Percentiles rank a stretch among this genome's conserved stretches.
Conservation (phyloP, 2,113 vertebrate genomes). For the Gyps fulvus region DNA sequence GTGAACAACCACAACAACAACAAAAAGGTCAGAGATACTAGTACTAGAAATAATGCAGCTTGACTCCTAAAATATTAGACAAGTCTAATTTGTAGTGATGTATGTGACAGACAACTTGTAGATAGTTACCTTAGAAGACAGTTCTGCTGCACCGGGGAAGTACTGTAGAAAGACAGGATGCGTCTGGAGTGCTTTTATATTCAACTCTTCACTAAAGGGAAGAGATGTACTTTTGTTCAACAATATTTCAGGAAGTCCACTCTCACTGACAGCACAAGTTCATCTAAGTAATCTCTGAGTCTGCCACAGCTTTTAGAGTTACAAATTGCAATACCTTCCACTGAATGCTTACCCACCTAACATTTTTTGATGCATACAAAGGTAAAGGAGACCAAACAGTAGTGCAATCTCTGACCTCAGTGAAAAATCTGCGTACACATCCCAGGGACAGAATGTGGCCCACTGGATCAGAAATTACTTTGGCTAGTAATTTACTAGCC, state of each 20-base stretch:
- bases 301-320: background rate
- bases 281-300: background rate
- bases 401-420: background rate
- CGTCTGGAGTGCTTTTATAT: constrained; percentile 76
- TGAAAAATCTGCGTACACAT: background rate
- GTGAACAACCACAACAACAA: background rate
- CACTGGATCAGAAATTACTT: background rate
- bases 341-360: background rate
- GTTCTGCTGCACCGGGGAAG: constrained; percentile 67
- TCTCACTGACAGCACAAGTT: background rate
- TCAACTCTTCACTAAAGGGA: constrained; percentile 76
- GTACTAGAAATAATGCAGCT: background rate
- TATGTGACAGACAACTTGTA: background rate
- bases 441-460: background rate
- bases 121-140: constrained; percentile 70
- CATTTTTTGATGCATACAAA: background rate
- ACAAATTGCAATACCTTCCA: background rate
- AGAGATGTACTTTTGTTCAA: constrained; percentile 1
- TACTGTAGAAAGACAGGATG: constrained; percentile 56
- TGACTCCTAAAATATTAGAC: background rate
- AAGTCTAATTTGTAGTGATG: background rate
- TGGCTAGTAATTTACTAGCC: background rate
- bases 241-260: background rate
- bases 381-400: background rate
- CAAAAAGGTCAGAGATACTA: background rate